Evolutionary conservation across 1,140 invertebrate genomes (phyloP).

Genomic region (Physella acuta): DNA sequence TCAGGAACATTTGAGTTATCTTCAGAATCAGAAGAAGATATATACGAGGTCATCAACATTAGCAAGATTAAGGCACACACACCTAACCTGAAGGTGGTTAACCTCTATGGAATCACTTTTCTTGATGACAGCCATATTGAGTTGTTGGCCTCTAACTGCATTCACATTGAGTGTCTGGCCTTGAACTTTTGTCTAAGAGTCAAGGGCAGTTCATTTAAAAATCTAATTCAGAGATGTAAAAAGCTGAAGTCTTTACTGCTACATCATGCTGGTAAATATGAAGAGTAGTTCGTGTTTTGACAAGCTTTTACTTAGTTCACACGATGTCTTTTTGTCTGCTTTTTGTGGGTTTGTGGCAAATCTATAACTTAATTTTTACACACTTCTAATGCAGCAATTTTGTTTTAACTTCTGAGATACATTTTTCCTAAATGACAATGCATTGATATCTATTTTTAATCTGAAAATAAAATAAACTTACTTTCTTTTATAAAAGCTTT

Average conservation of each 20-base stretch:
- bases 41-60: constrained; percentile 99
- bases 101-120: constrained; percentile 88
- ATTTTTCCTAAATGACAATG: too few relatives aligned
- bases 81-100: constrained; percentile 70
- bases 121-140: constrained; percentile 99
- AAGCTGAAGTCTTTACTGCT: constrained; percentile 89
- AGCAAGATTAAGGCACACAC: constrained; percentile 73
- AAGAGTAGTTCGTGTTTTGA: too few relatives aligned
- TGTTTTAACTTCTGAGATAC: too few relatives aligned
- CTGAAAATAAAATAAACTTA: too few relatives aligned
- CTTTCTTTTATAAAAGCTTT: too few relatives aligned
- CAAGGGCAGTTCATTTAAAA: constrained; percentile 93
- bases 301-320: too few relatives aligned
- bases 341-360: too few relatives aligned
- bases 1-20: constrained; percentile 96
- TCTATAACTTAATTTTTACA: too few relatives aligned
- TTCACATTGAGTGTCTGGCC: constrained; percentile 91
- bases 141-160: constrained; percentile 76
- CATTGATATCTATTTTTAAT: too few relatives aligned
- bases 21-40: constrained; percentile 95
- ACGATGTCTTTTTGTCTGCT: too few relatives aligned
- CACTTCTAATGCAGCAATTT: too few relatives aligned
- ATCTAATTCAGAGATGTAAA: constrained; percentile 89
- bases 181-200: constrained; percentile 97
- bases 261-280: constrained; percentile 83